These are phyloP conservation scores for Channa maculata DNA, from an alignment of 2,113 vertebrate species.

Conservation along the genomic window DNA sequence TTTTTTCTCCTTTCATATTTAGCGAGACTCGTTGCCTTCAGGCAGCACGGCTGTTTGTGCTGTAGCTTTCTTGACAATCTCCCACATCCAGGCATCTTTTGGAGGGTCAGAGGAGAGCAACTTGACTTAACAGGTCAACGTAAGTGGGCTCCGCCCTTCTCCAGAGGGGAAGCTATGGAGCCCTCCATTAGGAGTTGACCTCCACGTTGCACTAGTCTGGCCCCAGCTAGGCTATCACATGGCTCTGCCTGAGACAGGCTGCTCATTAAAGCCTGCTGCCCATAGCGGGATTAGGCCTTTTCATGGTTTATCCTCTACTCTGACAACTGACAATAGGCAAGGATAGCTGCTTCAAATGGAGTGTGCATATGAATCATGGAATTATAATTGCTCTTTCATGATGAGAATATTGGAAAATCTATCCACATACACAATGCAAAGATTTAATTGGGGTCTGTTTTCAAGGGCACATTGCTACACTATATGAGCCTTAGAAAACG, in stretches of 20 bases:
- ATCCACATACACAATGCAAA: constrained; percentile 75
- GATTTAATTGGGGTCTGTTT: constrained; percentile 80
- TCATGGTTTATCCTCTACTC: constrained; percentile 79
- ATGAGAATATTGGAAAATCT: constrained; percentile 81
- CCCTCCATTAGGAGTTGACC: constrained; percentile 83
- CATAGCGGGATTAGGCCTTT: constrained; percentile 80
- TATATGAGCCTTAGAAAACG: constrained; percentile 62
- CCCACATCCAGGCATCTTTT: constrained; percentile 75
- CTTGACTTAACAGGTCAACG: constrained; percentile 85
- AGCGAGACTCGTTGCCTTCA: constrained; percentile 60
- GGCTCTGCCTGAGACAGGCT: constrained; percentile 76
- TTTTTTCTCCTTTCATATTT: constrained; percentile 56
- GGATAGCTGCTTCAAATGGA: constrained; percentile 76
- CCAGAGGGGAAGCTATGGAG: constrained; percentile 76
- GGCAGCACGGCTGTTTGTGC: constrained; percentile 68
- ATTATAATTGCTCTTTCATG: constrained; percentile 83
- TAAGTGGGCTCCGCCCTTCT: constrained; percentile 81
- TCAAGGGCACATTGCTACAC: constrained; percentile 78
- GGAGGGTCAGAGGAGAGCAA: constrained; percentile 81
- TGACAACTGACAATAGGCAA: constrained; percentile 78
- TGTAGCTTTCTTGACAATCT: constrained; percentile 66
- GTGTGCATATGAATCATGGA: constrained; percentile 79
- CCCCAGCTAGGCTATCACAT: constrained; percentile 77
- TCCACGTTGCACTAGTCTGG: constrained; percentile 67
- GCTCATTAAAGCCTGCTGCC: constrained; percentile 82